A percentile compares a stretch with the other conserved stretches of the same genome.
Conservation (phyloP, 2,113 vertebrate genomes). For the Pangasianodon hypophthalmus region DNA sequence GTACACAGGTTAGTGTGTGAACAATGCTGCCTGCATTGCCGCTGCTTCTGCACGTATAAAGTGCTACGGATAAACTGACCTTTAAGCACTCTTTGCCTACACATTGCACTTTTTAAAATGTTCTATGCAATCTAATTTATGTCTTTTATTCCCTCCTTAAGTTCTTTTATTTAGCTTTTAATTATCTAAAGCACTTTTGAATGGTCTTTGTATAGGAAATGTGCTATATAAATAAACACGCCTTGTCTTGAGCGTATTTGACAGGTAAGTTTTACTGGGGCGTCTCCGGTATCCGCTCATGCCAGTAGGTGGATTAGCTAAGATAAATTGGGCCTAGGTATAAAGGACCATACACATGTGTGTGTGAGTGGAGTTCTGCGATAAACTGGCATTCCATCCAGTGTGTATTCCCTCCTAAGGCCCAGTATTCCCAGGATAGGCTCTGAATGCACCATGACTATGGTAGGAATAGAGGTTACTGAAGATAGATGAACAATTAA, state of each 20-base stretch:
- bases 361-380: not conserved
- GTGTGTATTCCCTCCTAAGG: not conserved
- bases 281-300: not conserved
- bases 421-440: not conserved
- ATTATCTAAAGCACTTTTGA: too few species aligned
- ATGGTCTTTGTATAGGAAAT: too few species aligned
- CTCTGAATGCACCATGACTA: not conserved
- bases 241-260: too few species aligned
- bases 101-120: not conserved
- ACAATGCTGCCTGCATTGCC: too few species aligned
- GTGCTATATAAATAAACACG: too few species aligned
- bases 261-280: too few species aligned
- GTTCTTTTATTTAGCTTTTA: too few species aligned
- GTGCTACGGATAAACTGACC: not conserved
- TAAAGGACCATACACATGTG: too few species aligned
- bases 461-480: not conserved
- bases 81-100: not conserved
- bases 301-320: too few species aligned
- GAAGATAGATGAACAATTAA: not conserved
- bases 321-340: not conserved
- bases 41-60: too few species aligned
- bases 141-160: too few species aligned
- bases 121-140: not conserved
- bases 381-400: not conserved
- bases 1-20: too few species aligned